Base-by-base conservation (phyloP, 2,888 invertebrate genomes). In the Drosophila suboccidentalis region DNA sequence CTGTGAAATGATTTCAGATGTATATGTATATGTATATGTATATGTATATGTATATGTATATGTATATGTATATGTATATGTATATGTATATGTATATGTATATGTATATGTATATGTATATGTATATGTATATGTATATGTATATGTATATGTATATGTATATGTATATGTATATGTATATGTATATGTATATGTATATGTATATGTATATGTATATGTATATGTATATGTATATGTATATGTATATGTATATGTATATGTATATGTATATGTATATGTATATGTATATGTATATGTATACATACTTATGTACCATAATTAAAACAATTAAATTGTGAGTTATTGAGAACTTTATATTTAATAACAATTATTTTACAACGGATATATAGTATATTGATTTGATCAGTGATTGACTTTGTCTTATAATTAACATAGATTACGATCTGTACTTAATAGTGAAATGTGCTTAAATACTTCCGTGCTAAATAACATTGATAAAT, bases 341-440 rank as follows among this genome's bases (percentile, higher is more conserved):
- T 39, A 39, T 39, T 39, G 15, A 39, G 3, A 15, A 22, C 19
- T 51, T 38, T 38, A 4, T 57, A 69, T 71, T 76, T 59, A 67
- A 55, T 78, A 75, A 62, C 63, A 67, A 59, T 46, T 58, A 53
- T 57, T 50, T 58, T 51, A 61, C 32, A 68, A 53, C 39, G 53
- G 29, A 46, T 75, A 59, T 79, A 57, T 19, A n/a, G 1, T 19
- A 19, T 15, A 58, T 79, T 71, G 79, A 75, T 77, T 77, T 58
- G 22, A 77, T 77, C 71, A 67, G 36, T 62, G 76, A 74, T 75
- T 77, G 78, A 75, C 66, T 60, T 68, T 46, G 41, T 46, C 29
- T 63, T 59, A 54, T 13, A 64, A 29, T 36, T 73, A 44, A 55
- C 26, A 61, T 36, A 39, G 17, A 10, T 39, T 22, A 43, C 19